Evolutionary conservation across 2,113 vertebrate genomes (phyloP).

Genomic region (Ageneiosus marmoratus): DNA sequence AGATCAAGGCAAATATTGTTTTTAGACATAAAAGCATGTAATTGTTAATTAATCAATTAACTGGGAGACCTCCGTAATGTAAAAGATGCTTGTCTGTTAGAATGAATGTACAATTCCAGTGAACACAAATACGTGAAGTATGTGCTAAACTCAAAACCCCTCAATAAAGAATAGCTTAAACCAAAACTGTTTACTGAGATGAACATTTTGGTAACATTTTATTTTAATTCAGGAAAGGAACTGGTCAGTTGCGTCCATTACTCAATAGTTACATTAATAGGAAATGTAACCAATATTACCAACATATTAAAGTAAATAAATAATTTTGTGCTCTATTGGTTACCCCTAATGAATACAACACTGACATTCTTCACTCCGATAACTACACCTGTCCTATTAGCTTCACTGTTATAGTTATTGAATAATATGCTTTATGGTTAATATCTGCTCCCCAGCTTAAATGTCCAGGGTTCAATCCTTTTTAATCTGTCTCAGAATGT

Average conservation of each 20-base stretch:
- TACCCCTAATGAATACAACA: neutral
- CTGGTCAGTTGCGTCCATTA: neutral
- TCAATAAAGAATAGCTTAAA: neutral
- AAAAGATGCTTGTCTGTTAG: neutral
- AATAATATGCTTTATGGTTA: neutral
- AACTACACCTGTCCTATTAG: neutral
- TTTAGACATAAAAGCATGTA: constrained; percentile 59
- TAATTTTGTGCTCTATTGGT: neutral
- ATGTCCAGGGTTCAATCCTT: neutral
- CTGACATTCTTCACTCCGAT: neutral
- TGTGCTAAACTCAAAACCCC: neutral
- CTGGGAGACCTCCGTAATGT: constrained; percentile 30
- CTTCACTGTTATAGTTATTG: neutral
- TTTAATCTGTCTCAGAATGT: neutral
- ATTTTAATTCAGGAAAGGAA: neutral
- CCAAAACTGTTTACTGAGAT: neutral
- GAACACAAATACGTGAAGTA: neutral
- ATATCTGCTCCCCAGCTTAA: neutral
- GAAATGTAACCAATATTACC: neutral
- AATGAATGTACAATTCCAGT: neutral
- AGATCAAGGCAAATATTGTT: constrained; percentile 70
- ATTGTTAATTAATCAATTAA: constrained; percentile 61
- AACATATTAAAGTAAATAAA: neutral
- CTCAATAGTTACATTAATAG: neutral
- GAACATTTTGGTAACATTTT: neutral